A percentile compares a stretch with the other conserved stretches of the same genome.
These are phyloP conservation scores for Xenentodon cancila DNA, from an alignment of 2,797 vertebrate genomes.

Conservation along the genomic window DNA sequence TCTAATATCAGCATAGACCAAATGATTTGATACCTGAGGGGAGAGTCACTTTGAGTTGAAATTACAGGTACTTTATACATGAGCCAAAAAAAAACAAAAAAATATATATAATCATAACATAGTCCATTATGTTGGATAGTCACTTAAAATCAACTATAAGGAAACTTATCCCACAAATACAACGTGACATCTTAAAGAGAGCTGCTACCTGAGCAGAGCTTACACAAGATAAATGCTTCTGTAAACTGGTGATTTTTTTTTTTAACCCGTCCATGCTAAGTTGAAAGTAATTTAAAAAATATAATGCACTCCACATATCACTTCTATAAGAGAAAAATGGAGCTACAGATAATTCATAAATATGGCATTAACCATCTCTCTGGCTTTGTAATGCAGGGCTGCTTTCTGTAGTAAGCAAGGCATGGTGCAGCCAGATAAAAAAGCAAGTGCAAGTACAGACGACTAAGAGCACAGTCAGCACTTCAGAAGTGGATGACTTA, in stretches of 20 bases:
- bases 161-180: slow-evolving; percentile 56
- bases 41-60: slow-evolving; percentile 46
- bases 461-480: slow-evolving; percentile 61
- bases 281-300: slow-evolving; percentile 67
- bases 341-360: slow-evolving; percentile 67
- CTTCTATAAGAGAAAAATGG: slow-evolving; percentile 65
- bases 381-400: slow-evolving; percentile 47
- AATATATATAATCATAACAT: slow-evolving; percentile 20
- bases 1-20: slow-evolving; percentile 17
- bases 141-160: slow-evolving; percentile 60
- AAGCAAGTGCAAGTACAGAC: slow-evolving; percentile 72
- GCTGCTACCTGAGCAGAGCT: slow-evolving; percentile 80
- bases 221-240: slow-evolving; percentile 67
- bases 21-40: slow-evolving; percentile 75
- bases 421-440: slow-evolving; percentile 70
- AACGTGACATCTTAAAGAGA: slow-evolving; percentile 75
- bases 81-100: slow-evolving; percentile 23
- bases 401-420: slow-evolving; percentile 62
- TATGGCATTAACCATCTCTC: slow-evolving; percentile 61
- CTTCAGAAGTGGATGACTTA: slow-evolving; percentile 67
- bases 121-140: slow-evolving; percentile 40
- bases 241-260: slow-evolving; percentile 50
- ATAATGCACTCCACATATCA: slow-evolving; percentile 77
- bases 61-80: slow-evolving; percentile 37
- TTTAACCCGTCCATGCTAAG: slow-evolving; percentile 62